Percentiles rank a stretch among this genome's conserved stretches.
Evolutionary conservation across 1,140 invertebrate genomes (phyloP).

Genomic region (Cyphomyrmex costatus): DNA sequence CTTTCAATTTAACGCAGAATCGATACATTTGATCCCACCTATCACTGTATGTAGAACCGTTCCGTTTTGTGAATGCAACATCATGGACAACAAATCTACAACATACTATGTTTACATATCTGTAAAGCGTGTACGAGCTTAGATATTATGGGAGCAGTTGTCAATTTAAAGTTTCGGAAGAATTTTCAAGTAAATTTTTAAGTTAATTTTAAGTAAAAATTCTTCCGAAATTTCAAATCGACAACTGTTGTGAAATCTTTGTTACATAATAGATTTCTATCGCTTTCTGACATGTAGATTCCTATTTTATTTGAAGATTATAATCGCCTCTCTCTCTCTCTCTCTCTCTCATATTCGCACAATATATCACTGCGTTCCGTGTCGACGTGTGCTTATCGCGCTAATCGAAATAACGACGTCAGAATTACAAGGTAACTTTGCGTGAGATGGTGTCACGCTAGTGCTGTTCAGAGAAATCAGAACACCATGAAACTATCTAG

Average conservation of each 20-base stretch:
- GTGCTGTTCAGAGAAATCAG: conserved; percentile 41
- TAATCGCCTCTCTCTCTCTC: conserved; percentile 41
- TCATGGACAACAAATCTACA: neutral
- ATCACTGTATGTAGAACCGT: neutral
- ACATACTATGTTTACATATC: neutral
- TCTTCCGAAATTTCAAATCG: neutral
- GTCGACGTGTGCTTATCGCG: conserved; percentile 52
- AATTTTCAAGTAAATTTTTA: no score
- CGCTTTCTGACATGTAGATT: conserved; percentile 21
- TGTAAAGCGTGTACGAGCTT: neutral
- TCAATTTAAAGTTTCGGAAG: no score
- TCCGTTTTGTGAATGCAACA: neutral
- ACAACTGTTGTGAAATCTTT: neutral
- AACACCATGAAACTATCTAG: conserved; percentile 32
- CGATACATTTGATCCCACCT: conserved; percentile 7
- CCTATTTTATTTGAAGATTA: conserved; percentile 48
- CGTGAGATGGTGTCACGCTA: conserved; percentile 50
- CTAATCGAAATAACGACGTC: conserved; percentile 59
- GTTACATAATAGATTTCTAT: conserved; percentile 21
- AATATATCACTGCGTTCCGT: conserved; percentile 40
- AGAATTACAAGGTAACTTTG: conserved; percentile 48
- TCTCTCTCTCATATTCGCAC: conserved; percentile 40
- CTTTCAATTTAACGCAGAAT: conserved; percentile 10
- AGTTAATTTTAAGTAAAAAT: no score
- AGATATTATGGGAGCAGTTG: neutral